Conservation (phyloP, 2,113 vertebrate species). For the Callithrix jacchus region DNA sequence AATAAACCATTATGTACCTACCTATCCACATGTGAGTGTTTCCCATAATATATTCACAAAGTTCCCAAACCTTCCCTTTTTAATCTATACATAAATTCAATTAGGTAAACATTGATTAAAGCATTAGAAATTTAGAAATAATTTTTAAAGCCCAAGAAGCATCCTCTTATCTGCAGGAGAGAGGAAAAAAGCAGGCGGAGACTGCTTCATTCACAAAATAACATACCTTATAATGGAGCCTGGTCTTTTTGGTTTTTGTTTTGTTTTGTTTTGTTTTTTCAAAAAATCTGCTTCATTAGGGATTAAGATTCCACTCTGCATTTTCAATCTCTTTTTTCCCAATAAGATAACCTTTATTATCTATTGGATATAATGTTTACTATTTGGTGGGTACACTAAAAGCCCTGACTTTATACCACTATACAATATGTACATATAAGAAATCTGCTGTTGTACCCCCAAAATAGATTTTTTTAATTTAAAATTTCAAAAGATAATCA, state of each 20-base stretch:
- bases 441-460: too few relatives aligned
- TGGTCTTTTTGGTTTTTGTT: neutral
- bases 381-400: too few relatives aligned
- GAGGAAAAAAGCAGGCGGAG: neutral
- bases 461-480: too few relatives aligned
- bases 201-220: neutral
- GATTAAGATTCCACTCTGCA: neutral
- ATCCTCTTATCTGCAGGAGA: neutral
- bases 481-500: too few relatives aligned
- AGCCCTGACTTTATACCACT: too few relatives aligned
- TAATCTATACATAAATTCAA: neutral
- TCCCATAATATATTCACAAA: neutral
- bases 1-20: neutral
- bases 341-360: neutral
- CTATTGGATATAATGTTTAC: too few relatives aligned
- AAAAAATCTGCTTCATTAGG: neutral
- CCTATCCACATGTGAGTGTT: neutral
- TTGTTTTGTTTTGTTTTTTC: too few relatives aligned
- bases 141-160: neutral
- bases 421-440: too few relatives aligned
- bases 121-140: neutral
- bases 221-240: neutral
- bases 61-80: neutral
- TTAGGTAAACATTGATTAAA: neutral
- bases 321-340: neutral